Base-by-base conservation (phyloP, 2,888 invertebrate species). In the Platynereis dumerilii region DNA sequence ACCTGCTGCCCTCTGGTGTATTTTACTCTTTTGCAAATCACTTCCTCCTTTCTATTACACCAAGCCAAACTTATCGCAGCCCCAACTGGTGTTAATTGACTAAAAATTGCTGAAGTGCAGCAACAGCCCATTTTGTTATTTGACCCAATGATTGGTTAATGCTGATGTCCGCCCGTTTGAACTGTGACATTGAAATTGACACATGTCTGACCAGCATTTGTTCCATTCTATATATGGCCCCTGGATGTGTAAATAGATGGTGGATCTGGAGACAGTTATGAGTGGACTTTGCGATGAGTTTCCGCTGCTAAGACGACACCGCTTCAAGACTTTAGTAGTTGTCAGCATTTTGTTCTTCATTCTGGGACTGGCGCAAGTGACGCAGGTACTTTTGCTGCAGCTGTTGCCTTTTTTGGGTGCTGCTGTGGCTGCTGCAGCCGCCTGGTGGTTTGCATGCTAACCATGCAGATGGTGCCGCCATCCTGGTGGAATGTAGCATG, bases 241-340 rank as follows among this genome's bases (percentile, higher is more conserved):
- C 34, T 12, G 34, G 34, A 34, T 34, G 34, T 34, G 34, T 34
- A 34, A 34, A 34, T 34, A 70, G 70, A 70, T 70, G 70, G 70
- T 70, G 29, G 68, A 69, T 44, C 42, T 69, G 24, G 70, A 70
- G 59, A 70, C 70, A 17, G 70, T 70, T 27, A 70, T 70, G 70
- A 69, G 59, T 22, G 70, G 70, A 0, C 53, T 70, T 28, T 45
- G 68, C 45, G 70, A 70, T 59, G 70, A 70, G 42, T 66, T 68
- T 29, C 61, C 65, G 7, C 22, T 29, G 24, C 29, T 65, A 34
- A 44, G 53, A 45, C 65, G 66, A 26, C 54, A 55, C 42, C 59
- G 70, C 15, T 62, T 70, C 44, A 42, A 24, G 24, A 44, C 64
- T 20, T 55, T 65, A 1, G 22, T 60, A 27, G 55, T 61, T 2